These are phyloP conservation scores for Cephus nigrinus DNA, from an alignment of 2,888 invertebrate genomes.

Conservation along the genomic window DNA sequence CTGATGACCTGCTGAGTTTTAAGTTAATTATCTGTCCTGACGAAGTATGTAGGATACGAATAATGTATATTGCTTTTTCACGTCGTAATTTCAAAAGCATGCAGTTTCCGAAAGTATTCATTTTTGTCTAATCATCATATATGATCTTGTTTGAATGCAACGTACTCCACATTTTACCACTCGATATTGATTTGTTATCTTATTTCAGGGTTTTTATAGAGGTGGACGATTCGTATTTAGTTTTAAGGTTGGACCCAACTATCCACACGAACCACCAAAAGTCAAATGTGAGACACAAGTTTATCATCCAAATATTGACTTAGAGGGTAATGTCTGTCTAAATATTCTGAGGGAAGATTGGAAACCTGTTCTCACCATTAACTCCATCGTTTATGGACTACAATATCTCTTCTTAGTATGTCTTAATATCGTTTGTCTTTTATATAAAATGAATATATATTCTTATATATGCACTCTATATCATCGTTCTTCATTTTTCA, in stretches of 20 bases:
- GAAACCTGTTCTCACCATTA: constrained; percentile 98
- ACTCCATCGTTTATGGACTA: constrained; percentile 96
- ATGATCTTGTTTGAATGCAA: too few species aligned
- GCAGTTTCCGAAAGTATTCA: neutral
- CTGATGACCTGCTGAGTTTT: constrained; percentile 95
- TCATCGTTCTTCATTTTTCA: constrained; percentile 57
- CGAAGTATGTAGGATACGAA: constrained; percentile 73
- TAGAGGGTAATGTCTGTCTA: constrained; percentile 97
- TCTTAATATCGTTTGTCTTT: constrained; percentile 16
- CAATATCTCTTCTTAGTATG: constrained; percentile 95
- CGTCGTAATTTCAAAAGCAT: neutral
- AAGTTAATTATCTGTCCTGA: constrained; percentile 97
- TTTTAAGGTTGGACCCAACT: constrained; percentile 97
- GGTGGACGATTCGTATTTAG: constrained; percentile 95
- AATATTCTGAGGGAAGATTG: constrained; percentile 98
- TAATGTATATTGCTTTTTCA: constrained; percentile 12
- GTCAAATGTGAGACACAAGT: constrained; percentile 98
- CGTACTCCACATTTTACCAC: too few species aligned
- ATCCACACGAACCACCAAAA: constrained; percentile 98
- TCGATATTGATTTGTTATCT: too few species aligned
- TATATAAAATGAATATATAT: neutral
- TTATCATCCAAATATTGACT: constrained; percentile 98
- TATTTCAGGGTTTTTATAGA: constrained; percentile 86
- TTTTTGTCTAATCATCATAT: neutral
- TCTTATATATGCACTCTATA: constrained; percentile 18